Evolutionary conservation across 2,888 invertebrate species (phyloP), one percentile per base, ranked within the genome.

Genomic region (Clanis bilineata): DNA sequence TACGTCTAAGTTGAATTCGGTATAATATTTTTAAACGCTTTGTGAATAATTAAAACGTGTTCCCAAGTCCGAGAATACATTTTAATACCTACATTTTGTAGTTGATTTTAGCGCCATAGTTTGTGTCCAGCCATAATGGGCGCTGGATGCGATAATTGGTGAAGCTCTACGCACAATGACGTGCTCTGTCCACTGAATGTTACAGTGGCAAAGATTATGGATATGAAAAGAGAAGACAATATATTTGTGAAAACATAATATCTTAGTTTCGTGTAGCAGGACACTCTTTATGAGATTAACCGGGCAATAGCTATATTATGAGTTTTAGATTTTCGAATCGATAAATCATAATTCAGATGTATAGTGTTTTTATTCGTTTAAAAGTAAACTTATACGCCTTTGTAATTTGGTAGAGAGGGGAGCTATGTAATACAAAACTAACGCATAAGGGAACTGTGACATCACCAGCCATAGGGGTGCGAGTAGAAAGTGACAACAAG

Each of bases 91-190:
- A 12, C 10, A 18, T 41, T 41, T 41, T 41, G 47, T 38, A 25
- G 68, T 67, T 64, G 39, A 72, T 80, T 79, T 82, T 79, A 85
- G 80, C 80, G 82, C 81, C 78, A 69, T 73, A 71, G 78, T 78
- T 77, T 77, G 73, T 73, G 67, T 69, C 61, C 68, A 76, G 71
- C 77, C 80, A 80, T 88, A 88, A 86, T 87, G 86, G 83, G 79
- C 70, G 74, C 79, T 69, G 72, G 69, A 73, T 76, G 78, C 85
- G 90, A 84, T 90, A 90, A 90, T 91, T 90, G 88, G 80, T 82
- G 79, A 72, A 78, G 77, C 71, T 80, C 82, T 83, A 86, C 84
- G 82, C 86, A 86, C 87, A 86, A 86, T 86, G 84, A 85, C 81
- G 80, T 74, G 78, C 76, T 74, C 79, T 82, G 83, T 85, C 80